Evolutionary conservation across 2,797 vertebrate genomes (phyloP).

Genomic region (Pampus argenteus): DNA sequence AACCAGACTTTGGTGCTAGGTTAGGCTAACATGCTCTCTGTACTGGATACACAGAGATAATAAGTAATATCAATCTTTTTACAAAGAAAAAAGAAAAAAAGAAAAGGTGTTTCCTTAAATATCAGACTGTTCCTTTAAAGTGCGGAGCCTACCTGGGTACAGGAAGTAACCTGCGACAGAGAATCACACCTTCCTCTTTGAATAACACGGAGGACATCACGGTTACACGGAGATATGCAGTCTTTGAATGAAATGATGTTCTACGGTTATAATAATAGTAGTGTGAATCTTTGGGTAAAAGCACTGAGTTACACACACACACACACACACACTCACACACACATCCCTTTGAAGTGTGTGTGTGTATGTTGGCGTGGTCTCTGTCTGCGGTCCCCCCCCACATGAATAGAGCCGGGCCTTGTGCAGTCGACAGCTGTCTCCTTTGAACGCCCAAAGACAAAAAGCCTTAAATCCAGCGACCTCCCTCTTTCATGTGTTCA

Average conservation of each 20-base stretch:
- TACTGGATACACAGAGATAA: slow-evolving; percentile 15
- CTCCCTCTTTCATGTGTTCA: slow-evolving; percentile 85
- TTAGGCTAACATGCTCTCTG: background rate
- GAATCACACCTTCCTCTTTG: background rate
- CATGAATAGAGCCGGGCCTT: slow-evolving; percentile 81
- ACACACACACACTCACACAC: slow-evolving; percentile 29
- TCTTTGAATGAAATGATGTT: slow-evolving; percentile 23
- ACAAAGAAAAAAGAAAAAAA: slow-evolving; percentile 16
- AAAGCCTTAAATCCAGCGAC: slow-evolving; percentile 83
- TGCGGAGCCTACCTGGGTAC: background rate
- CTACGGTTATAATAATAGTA: slow-evolving; percentile 24
- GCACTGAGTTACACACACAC: slow-evolving; percentile 11
- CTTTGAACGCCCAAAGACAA: slow-evolving; percentile 87
- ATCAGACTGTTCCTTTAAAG: slow-evolving; percentile 38
- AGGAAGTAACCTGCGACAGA: background rate
- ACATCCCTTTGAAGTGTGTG: slow-evolving; percentile 63
- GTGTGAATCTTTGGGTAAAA: slow-evolving; percentile 41
- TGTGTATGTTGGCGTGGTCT: slow-evolving; percentile 70
- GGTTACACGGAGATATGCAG: slow-evolving; percentile 8
- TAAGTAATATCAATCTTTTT: background rate
- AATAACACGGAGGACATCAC: slow-evolving; percentile 19
- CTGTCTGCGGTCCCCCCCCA: slow-evolving; percentile 77
- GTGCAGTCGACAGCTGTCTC: slow-evolving; percentile 86
- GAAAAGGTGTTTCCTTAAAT: slow-evolving; percentile 37
- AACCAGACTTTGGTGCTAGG: no score